Conservation (phyloP, 2,888 invertebrate genomes). For the Epinotia ramella region DNA sequence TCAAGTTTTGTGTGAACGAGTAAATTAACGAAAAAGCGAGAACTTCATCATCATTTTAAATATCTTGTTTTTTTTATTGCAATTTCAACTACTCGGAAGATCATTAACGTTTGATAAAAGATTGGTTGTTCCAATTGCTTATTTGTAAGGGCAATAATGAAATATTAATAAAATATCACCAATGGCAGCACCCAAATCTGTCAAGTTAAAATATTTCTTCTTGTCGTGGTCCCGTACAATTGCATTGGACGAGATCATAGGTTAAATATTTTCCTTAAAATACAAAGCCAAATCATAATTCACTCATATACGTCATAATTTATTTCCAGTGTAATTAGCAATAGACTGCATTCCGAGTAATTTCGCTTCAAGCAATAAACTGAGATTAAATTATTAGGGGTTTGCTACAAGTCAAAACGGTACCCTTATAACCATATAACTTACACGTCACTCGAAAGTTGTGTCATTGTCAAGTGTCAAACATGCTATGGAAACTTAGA, state of each 20-base stretch:
- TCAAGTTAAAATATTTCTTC: background rate
- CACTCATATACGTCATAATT: no score
- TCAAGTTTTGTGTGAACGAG: background rate
- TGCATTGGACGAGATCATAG: background rate
- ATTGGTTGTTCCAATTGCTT: background rate
- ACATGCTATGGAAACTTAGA: no score
- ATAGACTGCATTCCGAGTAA: background rate
- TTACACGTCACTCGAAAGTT: slow-evolving; percentile 33
- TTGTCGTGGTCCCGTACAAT: slow-evolving; percentile 19
- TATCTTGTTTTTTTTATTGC: no score
- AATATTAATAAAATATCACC: background rate
- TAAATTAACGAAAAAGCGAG: background rate
- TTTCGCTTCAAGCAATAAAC: background rate
- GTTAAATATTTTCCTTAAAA: background rate
- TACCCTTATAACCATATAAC: slow-evolving; percentile 18
- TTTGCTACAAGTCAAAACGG: background rate
- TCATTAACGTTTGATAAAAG: background rate
- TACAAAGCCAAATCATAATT: background rate
- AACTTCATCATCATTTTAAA: no score
- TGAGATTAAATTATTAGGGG: background rate
- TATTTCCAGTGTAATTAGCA: background rate
- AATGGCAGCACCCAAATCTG: background rate
- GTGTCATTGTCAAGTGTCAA: slow-evolving; percentile 38
- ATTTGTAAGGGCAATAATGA: background rate
- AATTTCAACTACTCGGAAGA: no score